Evolutionary conservation across 2,888 invertebrate genomes (phyloP), one percentile per base, ranked within the genome.

Genomic region (Mythimna loreyi): DNA sequence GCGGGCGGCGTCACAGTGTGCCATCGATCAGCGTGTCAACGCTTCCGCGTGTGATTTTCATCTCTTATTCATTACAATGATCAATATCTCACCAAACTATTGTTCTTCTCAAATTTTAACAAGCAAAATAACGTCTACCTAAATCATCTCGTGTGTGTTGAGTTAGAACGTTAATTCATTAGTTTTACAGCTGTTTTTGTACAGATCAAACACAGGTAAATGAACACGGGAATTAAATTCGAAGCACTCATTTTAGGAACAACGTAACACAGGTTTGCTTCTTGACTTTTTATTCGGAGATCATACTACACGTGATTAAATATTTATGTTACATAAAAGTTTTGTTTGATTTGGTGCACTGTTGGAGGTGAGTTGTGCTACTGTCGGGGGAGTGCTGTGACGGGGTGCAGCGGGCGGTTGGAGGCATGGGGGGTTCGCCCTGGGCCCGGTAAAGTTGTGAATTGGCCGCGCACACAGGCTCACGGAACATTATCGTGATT

Each of bases 401-500:
- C 69, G 40, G 82, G 84, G 87, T 86, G 88, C 85, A 86, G 78
- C 82, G 81, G 83, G 87, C 78, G 83, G 80, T 72, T 81, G 84
- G 83, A 82, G 83, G 86, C 75, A 74, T 83, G 85, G 89, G 84
- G 84, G 80, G 83, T 80, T 77, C 85, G 86, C 85, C 89, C 87
- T 89, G 86, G 88, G 89, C 86, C 88, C 90, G 89, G 88, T 86
- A 88, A 94, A 95, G 88, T 94, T 94, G 94, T 94, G 94, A 94
- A 95, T 94, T 94, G 93, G 94, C 94, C 92, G 92, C 94, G 92
- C 92, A 91, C 91, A 91, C 92, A 92, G 90, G 87, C 89, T 89
- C 91, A 89, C 91, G 88, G 90, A 92, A 93, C 94, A 94, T 94
- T 94, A 95, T 94, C 94, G 93, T 95, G 95, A 95, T 95, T 95